Evolutionary conservation across 2,113 vertebrate species (phyloP), one percentile per base, ranked within the genome.

Genomic region (Chlorodrepanis virens): DNA sequence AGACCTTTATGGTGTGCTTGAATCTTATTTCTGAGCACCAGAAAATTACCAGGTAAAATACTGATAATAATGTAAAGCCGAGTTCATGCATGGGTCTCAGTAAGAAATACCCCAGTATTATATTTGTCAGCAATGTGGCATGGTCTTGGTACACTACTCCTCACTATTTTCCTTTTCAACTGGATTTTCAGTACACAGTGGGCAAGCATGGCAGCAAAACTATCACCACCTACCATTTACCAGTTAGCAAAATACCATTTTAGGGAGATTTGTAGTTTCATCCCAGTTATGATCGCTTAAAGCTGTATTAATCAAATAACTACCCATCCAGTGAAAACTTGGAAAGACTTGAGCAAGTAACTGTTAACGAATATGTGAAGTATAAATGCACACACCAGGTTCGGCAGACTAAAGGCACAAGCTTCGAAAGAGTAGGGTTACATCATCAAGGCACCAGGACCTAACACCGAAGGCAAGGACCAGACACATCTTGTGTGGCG

Each of bases 401-500:
- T 39, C 20, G 19, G 44, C 29, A 37, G 31, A 40, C 37, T 0
- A 56, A 8, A 67, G 10, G 19, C 6, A 27, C 19, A 49, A 70
- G 33, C 18, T 70, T 45, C 1, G 31, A 7, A n/a, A 21, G 44
- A 39, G 47, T 1, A 31, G 29, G 24, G 50, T 15, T 15, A 47
- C 1, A 0, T 25, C 53, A 25, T 69, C 65, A n/a, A 21, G 37
- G 40, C 47, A 68, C 31, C 37, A 5, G 13, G 39, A 42, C 1
- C 3, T 2, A 8, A 17, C 4, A 25, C 19, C 11, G 20, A 37
- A 20, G 28, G 19, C 31, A 56, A n/a, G 57, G 3, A 25, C 10
- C 49, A 27, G 16, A 12, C 20, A 4, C 27, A 18, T 19, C 20
- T 2, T 0, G 11, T 3, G 22, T 0, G 14, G 16, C 35, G 2